Base-by-base conservation (phyloP, 2,888 invertebrate genomes). In the Lasiommata megera region DNA sequence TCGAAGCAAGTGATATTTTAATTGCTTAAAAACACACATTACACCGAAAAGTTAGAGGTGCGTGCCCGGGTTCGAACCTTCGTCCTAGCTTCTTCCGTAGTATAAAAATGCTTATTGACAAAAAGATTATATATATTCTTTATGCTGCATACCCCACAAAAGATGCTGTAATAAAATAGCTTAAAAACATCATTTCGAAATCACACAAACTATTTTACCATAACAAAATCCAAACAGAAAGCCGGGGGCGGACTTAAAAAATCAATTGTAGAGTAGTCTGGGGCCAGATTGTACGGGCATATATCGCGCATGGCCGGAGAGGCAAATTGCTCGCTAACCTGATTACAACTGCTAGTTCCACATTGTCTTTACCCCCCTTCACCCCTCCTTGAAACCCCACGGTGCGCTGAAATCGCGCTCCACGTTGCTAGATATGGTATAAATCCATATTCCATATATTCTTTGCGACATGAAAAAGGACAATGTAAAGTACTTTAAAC, bases 321-420 rank as follows among this genome's bases (percentile, higher is more conserved):
- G 92, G 93, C 94, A 94, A 94, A 94, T 94, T 94, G 94, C 94
- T 93, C 93, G 92, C 93, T 94, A 94, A 94, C 93, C 93, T 94
- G 94, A 94, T 94, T 94, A 94, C 92, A 91, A 92, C 92, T 79
- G 78, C 79, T 87, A 86, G 87, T 84, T 84, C 82, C 74, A 84
- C 83, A 84, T 85, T 88, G 88, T 88, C 88, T 88, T 86, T 81
- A 56, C 58, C 66, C 68, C 54, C 54, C 48, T 70, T 59, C 62
- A 37, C 17, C 68, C 64, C 72, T 65, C 54, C 44, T 61, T 66
- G 31, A 40, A 52, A 29, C 52, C 52, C 52, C 52, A 40, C 41
- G 41, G 37, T 41, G 51, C 40, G 41, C 6, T 29, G 52, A 17
- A 31, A 52, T 16, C 16, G 18, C 29, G 31, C 6, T 38, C 9